Conservation (phyloP, 2,888 invertebrate genomes). For the Calameuta pallipes region DNA sequence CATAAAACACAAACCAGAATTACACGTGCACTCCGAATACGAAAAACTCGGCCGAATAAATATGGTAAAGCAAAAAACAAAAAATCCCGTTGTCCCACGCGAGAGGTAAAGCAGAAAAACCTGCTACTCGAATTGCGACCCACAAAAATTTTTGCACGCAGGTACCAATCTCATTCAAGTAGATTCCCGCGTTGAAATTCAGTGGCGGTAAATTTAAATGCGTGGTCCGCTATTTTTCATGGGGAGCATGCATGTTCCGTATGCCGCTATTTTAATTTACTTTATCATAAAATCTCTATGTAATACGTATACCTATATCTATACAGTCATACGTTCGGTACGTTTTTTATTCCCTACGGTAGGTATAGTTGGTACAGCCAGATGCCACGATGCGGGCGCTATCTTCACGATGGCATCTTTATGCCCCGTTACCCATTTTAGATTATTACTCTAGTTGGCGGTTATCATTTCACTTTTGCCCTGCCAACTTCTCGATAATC, state of each 20-base stretch:
- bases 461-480: constrained; percentile 57
- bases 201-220: constrained; percentile 4
- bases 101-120: neutral
- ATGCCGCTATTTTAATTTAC: neutral
- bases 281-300: neutral
- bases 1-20: neutral
- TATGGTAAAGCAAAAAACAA: neutral
- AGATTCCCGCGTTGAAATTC: neutral
- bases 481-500: constrained; percentile 32
- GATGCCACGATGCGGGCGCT: constrained; percentile 63
- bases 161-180: neutral
- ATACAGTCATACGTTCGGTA: neutral
- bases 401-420: constrained; percentile 55
- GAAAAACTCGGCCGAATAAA: neutral
- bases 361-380: constrained; percentile 31
- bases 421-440: constrained; percentile 48
- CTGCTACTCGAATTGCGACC: neutral
- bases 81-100: neutral
- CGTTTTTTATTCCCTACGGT: neutral
- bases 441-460: constrained; percentile 48
- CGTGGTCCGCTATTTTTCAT: neutral
- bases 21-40: neutral
- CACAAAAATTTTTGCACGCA: neutral
- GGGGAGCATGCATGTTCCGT: neutral
- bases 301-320: neutral